phyloP scores from a whole-genome alignment of 2,797 vertebrate species.

The Alauda arvensis region DNA sequence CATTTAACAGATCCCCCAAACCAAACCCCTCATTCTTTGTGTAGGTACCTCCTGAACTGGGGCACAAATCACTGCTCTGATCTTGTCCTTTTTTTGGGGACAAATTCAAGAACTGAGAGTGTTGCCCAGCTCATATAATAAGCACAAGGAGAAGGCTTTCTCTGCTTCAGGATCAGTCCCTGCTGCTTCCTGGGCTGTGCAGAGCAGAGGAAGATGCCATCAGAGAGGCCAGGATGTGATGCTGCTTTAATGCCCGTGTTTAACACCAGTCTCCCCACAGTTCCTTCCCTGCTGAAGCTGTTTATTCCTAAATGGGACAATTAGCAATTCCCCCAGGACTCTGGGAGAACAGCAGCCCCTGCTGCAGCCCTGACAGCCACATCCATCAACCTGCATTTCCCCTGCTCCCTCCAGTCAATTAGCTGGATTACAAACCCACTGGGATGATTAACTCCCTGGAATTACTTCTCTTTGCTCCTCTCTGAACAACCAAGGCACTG shows the following conservation, averaged over 20 bases:
- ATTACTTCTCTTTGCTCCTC: not conserved
- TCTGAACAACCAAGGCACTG: not conserved
- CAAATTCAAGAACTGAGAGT: not conserved
- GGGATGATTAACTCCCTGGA: not conserved
- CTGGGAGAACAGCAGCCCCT: not conserved
- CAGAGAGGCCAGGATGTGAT: not conserved
- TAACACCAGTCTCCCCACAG: not conserved
- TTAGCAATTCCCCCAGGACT: not conserved
- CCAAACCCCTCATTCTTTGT: not conserved
- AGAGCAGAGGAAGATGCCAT: not conserved
- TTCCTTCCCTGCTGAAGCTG: not conserved
- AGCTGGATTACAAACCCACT: not conserved
- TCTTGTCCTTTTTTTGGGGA: not conserved
- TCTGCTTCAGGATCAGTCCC: not conserved
- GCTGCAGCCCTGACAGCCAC: not conserved
- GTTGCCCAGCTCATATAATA: not conserved
- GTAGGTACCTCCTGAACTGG: not conserved
- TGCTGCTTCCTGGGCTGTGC: not conserved
- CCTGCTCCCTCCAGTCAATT: not conserved
- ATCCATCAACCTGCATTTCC: not conserved
- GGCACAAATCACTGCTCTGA: not conserved
- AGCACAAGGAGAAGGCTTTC: not conserved
- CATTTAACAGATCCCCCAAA: not conserved
- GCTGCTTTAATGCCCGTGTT: not conserved
- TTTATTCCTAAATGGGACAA: conserved; percentile 10